Percentiles rank a stretch among this genome's conserved stretches.
Conservation (phyloP, 2,797 vertebrate species). For the Phoxinus dragarum region DNA sequence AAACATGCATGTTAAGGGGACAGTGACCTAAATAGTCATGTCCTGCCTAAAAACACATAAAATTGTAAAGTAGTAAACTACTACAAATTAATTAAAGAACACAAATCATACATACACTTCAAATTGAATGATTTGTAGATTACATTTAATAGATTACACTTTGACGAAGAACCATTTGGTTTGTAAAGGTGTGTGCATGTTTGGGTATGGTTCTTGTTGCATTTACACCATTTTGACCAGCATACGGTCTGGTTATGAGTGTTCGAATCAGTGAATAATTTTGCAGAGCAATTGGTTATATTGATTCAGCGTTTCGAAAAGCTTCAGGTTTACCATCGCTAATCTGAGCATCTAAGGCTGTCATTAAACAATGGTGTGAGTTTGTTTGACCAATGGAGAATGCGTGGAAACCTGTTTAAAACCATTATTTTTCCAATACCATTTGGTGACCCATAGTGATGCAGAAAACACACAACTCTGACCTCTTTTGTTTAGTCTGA, state of each 20-base stretch:
- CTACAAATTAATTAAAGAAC: not conserved
- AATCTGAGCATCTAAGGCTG: not conserved
- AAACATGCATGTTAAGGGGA: too few species aligned
- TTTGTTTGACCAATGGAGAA: not conserved
- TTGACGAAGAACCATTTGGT: too few species aligned
- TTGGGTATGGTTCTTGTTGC: not conserved
- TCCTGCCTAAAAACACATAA: not conserved
- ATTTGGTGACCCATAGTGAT: not conserved
- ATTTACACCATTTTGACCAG: not conserved
- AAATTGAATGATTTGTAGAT: too few species aligned
- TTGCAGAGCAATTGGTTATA: not conserved
- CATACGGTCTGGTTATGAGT: not conserved
- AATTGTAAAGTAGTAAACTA: too few species aligned
- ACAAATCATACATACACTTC: not conserved
- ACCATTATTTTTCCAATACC: not conserved
- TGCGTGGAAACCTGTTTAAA: not conserved
- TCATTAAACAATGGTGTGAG: not conserved
- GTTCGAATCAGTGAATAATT: not conserved
- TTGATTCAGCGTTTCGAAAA: not conserved
- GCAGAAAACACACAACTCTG: not conserved
- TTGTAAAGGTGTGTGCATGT: too few species aligned
- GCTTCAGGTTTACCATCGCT: not conserved
- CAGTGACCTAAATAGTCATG: not conserved
- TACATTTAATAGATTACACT: too few species aligned
- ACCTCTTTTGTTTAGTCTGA: slow-evolving; percentile 5